These are phyloP conservation scores for Rhyzopertha dominica DNA, from an alignment of 1,140 invertebrate genomes.

Conservation along the genomic window DNA sequence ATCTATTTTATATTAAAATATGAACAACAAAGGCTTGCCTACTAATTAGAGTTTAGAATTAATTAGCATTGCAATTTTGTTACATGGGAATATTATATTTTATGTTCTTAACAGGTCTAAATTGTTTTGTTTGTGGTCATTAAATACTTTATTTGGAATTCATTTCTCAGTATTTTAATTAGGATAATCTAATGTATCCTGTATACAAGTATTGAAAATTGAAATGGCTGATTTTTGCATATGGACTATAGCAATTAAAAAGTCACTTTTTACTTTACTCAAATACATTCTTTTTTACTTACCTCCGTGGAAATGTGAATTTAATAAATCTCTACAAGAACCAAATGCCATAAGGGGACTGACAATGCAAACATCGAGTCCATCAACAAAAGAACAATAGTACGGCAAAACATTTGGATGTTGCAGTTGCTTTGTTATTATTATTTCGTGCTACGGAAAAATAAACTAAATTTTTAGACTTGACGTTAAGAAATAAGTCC, in stretches of 20 bases:
- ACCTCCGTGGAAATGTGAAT: slow-evolving; percentile 70
- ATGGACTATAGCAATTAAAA: slow-evolving; percentile 2
- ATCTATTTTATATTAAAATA: too few relatives aligned
- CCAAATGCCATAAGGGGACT: slow-evolving; percentile 76
- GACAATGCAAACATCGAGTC: slow-evolving; percentile 69
- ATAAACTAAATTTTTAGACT: slow-evolving; percentile 5
- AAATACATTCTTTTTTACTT: slow-evolving; percentile 10
- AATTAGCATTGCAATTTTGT: too few relatives aligned
- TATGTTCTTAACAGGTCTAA: too few relatives aligned
- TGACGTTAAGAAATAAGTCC: slow-evolving; percentile 9
- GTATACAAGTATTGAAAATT: too few relatives aligned
- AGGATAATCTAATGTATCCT: too few relatives aligned
- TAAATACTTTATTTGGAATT: too few relatives aligned
- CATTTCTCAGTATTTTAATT: too few relatives aligned
- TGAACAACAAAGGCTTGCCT: too few relatives aligned
- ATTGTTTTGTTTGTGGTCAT: too few relatives aligned
- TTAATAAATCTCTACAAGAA: slow-evolving; percentile 73
- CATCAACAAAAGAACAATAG: slow-evolving; percentile 67
- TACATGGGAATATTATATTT: too few relatives aligned
- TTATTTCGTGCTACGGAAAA: slow-evolving; percentile 61
- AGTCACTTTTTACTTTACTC: background rate
- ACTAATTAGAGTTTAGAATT: too few relatives aligned
- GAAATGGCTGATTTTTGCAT: too few relatives aligned
- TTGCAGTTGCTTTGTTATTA: slow-evolving; percentile 67
- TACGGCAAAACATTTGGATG: slow-evolving; percentile 73